These are phyloP conservation scores for Chrysodeixis includens DNA, from an alignment of 2,888 invertebrate species.

Conservation along the genomic window DNA sequence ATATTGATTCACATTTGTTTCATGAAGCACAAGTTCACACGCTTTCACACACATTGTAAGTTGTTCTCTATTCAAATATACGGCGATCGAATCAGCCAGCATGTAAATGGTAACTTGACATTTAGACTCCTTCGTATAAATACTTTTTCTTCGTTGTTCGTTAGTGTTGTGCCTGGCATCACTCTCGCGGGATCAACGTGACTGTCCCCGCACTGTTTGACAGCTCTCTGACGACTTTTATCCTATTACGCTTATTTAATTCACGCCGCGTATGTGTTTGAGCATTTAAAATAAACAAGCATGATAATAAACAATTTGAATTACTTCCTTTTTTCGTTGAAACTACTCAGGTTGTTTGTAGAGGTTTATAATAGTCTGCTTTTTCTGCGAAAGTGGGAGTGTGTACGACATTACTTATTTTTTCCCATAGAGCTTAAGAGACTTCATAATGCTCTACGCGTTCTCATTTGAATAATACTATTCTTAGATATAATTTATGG, in stretches of 20 bases:
- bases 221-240: slow-evolving; percentile 61
- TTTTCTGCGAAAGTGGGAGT: slow-evolving; percentile 30
- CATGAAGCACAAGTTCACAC: neutral
- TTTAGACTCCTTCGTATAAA: no score
- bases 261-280: slow-evolving; percentile 43
- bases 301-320: slow-evolving; percentile 24
- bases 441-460: neutral
- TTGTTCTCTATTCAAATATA: neutral
- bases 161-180: slow-evolving; percentile 5
- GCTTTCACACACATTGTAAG: neutral
- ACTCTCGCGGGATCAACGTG: slow-evolving; percentile 28
- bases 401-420: slow-evolving; percentile 1
- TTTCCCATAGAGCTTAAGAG: neutral
- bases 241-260: slow-evolving; percentile 59
- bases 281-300: slow-evolving; percentile 38
- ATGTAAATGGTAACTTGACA: neutral
- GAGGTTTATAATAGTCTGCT: slow-evolving; percentile 30
- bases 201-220: slow-evolving; percentile 42
- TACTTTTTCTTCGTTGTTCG: neutral
- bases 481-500: neutral
- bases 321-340: slow-evolving; percentile 38
- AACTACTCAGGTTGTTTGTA: slow-evolving; percentile 19
- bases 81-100: neutral
- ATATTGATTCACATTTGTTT: no score
- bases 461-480: neutral